Evolutionary conservation across 1,140 invertebrate species (phyloP), one percentile per base, ranked within the genome.

Genomic region (Tetramorium parvispinum): DNA sequence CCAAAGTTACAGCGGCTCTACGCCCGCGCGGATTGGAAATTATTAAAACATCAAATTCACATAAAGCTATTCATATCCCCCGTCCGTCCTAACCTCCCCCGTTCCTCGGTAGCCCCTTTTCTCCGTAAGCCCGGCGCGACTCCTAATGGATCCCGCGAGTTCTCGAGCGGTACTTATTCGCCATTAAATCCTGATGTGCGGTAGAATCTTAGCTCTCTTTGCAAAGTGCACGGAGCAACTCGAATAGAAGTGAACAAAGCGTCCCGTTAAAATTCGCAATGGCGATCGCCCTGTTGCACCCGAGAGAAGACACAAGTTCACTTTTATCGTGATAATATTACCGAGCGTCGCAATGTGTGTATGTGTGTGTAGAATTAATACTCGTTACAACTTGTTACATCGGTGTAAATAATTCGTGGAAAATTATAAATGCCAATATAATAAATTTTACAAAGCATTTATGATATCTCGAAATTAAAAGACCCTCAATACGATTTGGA

Each of bases 151-250:
- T 83, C 75, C 79, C 68, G 32, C 53, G 53, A 83, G 53, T 83
- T 83, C 79, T 75, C 53, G 53, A 49, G 79, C 79, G 10, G 78
- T 83, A 83, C 79, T 83, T 24, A 40, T 16, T 75, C 53, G 68
- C 79, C 79, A 83, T 83, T 83, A 83, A 83, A 83, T 83, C 79
- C 68, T 75, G 68, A 75, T 61, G 68, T 75, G 55, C 79, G 68
- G 40, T 55, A 13, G 68, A 32, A 71, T 82, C 68, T 83, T 83
- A 75, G 68, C 59, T 61, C 24, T 46, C 51, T 53, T 83, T 70
- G 53, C 79, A 61, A 83, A 83, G 79, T 83, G 68, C 68, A 46
- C 13, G 27, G 40, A 59, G 18, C 21, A 73, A 59, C 27, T 83
- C 68, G 27, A 43, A 82, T 32, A 73, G 68, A 82, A 83, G 37